Evolutionary conservation across 2,113 vertebrate species (phyloP).

Genomic region (Cyphomyrus discorhynchus): DNA sequence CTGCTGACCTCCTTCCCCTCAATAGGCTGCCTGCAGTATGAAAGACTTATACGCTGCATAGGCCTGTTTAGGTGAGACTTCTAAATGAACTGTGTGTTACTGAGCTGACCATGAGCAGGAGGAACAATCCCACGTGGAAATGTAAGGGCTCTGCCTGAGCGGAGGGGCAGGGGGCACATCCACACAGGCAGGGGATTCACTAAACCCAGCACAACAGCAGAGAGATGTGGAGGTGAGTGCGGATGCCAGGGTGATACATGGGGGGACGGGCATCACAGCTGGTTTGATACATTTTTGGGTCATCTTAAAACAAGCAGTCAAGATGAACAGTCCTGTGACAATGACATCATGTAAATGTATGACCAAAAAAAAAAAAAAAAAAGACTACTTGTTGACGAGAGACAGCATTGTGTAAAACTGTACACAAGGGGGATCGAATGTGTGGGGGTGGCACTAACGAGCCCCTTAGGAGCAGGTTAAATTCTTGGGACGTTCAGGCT

Average conservation of each 20-base stretch:
- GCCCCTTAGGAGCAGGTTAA: slow-evolving; percentile 13
- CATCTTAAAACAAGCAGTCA: neutral
- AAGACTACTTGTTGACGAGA: neutral
- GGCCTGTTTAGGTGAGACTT: neutral
- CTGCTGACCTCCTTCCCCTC: neutral
- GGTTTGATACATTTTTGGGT: neutral
- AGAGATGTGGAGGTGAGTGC: slow-evolving; percentile 32
- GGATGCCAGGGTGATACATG: slow-evolving; percentile 22
- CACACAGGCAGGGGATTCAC: neutral
- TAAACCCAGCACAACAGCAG: neutral
- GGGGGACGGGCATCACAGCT: neutral
- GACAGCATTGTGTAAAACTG: neutral
- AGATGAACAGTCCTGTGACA: neutral
- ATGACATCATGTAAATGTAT: neutral
- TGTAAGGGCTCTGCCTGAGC: neutral
- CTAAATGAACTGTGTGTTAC: neutral
- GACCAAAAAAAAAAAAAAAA: neutral
- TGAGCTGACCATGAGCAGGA: neutral
- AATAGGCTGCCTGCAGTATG: neutral
- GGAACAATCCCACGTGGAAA: neutral
- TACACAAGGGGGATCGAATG: slow-evolving; percentile 3
- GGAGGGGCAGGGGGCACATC: neutral
- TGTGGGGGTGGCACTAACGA: slow-evolving; percentile 43
- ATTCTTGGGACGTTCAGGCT: slow-evolving; percentile 14
- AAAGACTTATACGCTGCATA: neutral